Evolutionary conservation across 2,888 invertebrate genomes (phyloP), one percentile per base, ranked within the genome.

Genomic region (Parasteatoda lunata): DNA sequence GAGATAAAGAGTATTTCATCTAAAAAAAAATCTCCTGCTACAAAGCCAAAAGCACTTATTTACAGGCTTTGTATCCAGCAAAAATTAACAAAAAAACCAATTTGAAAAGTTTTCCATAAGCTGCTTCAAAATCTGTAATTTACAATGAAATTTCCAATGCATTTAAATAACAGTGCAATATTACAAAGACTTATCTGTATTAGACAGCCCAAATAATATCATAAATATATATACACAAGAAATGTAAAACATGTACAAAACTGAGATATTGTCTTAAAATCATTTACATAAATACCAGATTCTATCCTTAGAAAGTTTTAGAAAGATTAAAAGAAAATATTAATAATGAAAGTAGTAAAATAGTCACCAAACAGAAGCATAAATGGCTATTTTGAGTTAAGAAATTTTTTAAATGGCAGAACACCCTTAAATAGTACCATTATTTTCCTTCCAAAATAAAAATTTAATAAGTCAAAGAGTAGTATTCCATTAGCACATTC

Each of bases 21-120:
- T 13, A 30, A 76, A 73, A 15, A 79, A 72, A 69, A 77, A 64
- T 69, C 15, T 70, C 71, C 80, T 65, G 71, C 85, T 81, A 81
- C 85, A 77, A 80, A 80, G 85, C 85, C 85, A 80, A 85, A 85
- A 86, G 85, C 80, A 80, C 51, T 59, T 81, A 86, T 86, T 77
- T 77, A 80, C 85, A 76, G 85, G 80, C 80, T 81, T 80, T 77
- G 80, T 81, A n/a, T 80, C 71, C 70, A 70, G 68, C 79, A 65
- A 84, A 77, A 30, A 30, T 30, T 30, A 30, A 30, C 30, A 30
- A 68, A 48, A 84, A 84, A 77, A 48, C 15, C 45, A 79, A 9
- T 81, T 80, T 75, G n/a, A 81, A 51, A 70, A 65, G 77, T 49
- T 47, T 71, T 49, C 30, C 71, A 59, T 80, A 47, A 77, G 83